A percentile compares a stretch with the other conserved stretches of the same genome.
Conservation (phyloP, 1,140 invertebrate species). For the Hesperophylax magnus region DNA sequence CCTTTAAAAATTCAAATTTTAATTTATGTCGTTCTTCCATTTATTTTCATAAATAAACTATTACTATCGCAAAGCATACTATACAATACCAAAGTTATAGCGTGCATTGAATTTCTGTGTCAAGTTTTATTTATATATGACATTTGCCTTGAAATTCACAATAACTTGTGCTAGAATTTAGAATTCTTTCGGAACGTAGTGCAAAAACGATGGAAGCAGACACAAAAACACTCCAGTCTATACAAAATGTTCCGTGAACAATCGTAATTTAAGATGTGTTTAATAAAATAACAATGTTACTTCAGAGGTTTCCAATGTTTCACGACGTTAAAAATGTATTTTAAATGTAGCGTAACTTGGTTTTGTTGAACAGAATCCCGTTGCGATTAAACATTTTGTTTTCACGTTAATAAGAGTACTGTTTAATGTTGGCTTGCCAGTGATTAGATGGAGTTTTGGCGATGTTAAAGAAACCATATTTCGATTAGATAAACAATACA, state of each 20-base stretch:
- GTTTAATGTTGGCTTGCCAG: no score
- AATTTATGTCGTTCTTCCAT: no score
- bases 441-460: no score
- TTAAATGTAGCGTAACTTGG: slow-evolving; percentile 1
- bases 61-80: no score
- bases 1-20: no score
- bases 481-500: no score
- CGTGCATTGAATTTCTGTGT: slow-evolving; percentile 1
- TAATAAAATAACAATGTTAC: background rate
- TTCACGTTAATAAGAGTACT: no score
- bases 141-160: background rate
- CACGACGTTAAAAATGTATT: background rate
- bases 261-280: slow-evolving; percentile 12
- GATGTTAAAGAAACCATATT: no score
- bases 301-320: slow-evolving; percentile 1
- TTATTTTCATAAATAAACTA: no score
- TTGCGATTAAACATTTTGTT: no score
- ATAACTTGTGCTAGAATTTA: background rate
- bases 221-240: background rate
- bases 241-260: background rate
- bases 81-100: no score
- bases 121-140: background rate
- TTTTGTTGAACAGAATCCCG: no score
- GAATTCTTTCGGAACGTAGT: background rate
- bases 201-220: background rate